A percentile compares a stretch with the other conserved stretches of the same genome.
Evolutionary conservation across 2,888 invertebrate species (phyloP).

Genomic region (Leptinotarsa tumamoca): DNA sequence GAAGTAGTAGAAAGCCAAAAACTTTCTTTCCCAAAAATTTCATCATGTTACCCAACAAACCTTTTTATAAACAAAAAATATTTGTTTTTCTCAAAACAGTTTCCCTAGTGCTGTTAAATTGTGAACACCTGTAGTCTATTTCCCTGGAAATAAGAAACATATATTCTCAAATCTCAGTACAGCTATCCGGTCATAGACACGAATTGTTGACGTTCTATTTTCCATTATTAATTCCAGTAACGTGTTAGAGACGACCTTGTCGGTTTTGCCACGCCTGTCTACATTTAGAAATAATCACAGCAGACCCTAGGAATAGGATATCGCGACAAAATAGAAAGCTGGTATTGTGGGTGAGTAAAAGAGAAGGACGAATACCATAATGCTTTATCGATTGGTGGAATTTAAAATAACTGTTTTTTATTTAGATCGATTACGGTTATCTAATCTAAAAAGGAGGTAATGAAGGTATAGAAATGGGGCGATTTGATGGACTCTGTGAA

Average conservation of each 20-base stretch:
- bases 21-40: too few relatives aligned
- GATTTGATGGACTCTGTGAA: not conserved
- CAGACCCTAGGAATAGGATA: conserved; percentile 9
- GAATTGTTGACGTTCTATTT: conserved; percentile 32
- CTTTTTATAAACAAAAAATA: too few relatives aligned
- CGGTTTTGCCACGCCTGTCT: conserved; percentile 31
- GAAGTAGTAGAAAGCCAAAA: too few relatives aligned
- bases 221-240: conserved; percentile 30
- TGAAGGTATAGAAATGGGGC: not conserved
- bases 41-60: too few relatives aligned
- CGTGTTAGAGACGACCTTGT: conserved; percentile 34
- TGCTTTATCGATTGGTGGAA: not conserved
- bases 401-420: conserved; percentile 11
- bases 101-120: too few relatives aligned
- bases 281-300: conserved; percentile 25
- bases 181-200: conserved; percentile 17
- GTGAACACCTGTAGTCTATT: too few relatives aligned
- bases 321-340: conserved; percentile 17
- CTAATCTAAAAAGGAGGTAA: not conserved
- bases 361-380: conserved; percentile 14
- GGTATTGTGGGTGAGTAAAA: conserved; percentile 8
- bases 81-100: too few relatives aligned
- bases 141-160: too few relatives aligned
- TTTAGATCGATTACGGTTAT: not conserved
- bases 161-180: too few relatives aligned